Evolutionary conservation across 2,888 invertebrate species (phyloP).

Genomic region (Ophion obscuratus): DNA sequence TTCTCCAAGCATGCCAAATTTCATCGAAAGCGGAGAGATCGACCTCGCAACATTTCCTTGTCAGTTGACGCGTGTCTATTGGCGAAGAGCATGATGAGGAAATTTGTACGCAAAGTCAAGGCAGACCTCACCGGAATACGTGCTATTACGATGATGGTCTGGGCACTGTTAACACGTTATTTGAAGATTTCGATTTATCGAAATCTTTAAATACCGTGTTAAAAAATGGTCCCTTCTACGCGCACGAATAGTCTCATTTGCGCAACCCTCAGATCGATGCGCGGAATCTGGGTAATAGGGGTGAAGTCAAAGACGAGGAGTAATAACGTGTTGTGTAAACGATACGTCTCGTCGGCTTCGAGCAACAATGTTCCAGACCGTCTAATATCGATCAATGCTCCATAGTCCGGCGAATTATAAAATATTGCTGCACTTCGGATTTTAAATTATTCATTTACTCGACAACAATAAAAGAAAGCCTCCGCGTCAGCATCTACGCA

Average conservation of each 20-base stretch:
- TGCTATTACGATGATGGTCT: no score
- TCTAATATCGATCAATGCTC: constrained; percentile 24
- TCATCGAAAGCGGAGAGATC: no score
- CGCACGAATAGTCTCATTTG: background rate
- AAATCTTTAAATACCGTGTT: no score
- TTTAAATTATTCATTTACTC: constrained; percentile 57
- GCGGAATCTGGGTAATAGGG: background rate
- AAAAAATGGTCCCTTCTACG: no score
- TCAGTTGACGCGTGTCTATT: no score
- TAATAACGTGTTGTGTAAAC: background rate
- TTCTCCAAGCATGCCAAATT: no score
- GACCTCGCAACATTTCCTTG: no score
- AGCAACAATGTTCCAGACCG: background rate
- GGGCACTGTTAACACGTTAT: no score
- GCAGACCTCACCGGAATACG: no score
- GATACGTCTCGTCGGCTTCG: background rate
- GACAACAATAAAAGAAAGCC: constrained; percentile 26
- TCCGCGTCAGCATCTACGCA: background rate
- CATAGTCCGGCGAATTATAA: constrained; percentile 7
- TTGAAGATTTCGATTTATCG: no score
- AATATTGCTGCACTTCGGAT: constrained; percentile 11
- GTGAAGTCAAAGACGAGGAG: background rate
- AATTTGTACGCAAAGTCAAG: no score
- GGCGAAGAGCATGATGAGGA: no score
- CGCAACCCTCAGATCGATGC: background rate